phyloP scores from a whole-genome alignment of 2,888 invertebrate species.

The Diadegma fenestrale region DNA sequence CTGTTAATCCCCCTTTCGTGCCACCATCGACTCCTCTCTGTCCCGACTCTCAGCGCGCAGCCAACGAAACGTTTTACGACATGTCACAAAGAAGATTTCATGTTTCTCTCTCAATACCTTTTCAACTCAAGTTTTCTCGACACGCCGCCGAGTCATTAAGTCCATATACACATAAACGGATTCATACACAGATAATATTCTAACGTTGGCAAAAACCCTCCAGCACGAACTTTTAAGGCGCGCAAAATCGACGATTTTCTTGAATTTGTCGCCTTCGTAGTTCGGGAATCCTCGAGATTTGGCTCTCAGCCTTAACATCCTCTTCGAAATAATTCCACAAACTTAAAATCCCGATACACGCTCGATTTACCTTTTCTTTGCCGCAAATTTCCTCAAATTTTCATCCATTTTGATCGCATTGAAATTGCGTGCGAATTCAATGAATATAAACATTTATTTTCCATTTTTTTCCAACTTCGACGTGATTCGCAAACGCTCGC shows the following conservation, averaged over 20 bases:
- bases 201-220: neutral
- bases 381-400: no score
- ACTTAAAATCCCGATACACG: neutral
- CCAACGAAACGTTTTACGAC: neutral
- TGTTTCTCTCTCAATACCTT: neutral
- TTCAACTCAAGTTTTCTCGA: neutral
- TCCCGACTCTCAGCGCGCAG: neutral
- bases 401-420: no score
- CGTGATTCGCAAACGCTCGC: no score
- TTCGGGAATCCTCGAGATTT: no score
- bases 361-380: neutral
- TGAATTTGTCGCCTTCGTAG: neutral
- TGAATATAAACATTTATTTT: no score
- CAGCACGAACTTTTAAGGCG: neutral
- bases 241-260: neutral
- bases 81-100: neutral
- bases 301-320: neutral
- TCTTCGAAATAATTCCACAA: neutral
- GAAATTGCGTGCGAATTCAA: no score
- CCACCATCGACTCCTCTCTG: neutral
- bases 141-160: neutral
- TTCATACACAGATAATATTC: neutral
- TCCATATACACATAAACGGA: neutral
- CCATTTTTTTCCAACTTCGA: no score
- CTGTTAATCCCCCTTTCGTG: constrained; percentile 23